Evolutionary conservation across 23 tunicate genomes (phyloP), one percentile per base, ranked within the genome.

Genomic region (Oikopleura albicans): DNA sequence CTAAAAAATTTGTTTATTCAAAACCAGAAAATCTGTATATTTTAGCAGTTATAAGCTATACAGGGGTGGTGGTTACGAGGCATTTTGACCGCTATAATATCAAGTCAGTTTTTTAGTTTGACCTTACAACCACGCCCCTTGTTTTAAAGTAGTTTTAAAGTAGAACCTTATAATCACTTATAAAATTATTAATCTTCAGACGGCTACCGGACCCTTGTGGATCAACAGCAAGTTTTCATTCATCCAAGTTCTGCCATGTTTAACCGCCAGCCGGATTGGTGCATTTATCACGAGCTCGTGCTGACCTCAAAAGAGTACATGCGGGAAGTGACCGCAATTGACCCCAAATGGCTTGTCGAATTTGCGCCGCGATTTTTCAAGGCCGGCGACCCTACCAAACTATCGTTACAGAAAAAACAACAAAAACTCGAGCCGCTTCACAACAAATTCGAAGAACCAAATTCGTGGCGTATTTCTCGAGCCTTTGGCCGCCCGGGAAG

Each of bases 261-360:
- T 66, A 88, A 95, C 86, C 40, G 96, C 16, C 96, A 90, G 75
- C 99, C 99, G 0, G 96, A 90, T 49, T 95, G 99, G 99, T 83
- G 39, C 28, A 86, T 91, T 29, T 95, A 95, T 85, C 99, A 95
- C 75, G 99, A 95, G 59, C 90, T 95, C 4, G 96, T 90, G 34
- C 83, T 95, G 34, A 95, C 99, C 29, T 91, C 99, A 33, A 95
- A 95, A 84, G 99, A 95, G 66, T 95, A 95, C 88, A 95, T 95
- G 99, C 84, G 99, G 35, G 96, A 95, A 76, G 91, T 95, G 1
- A 95, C 96, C 34, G 91, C 91, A 27, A 88, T 91, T 75, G 99
- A 95, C 41, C 90, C 93, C 39, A 90, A 90, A 57, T 94, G 98
- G 98, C 76, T 95, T 57, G 96, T 95, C 4, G 99, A 95, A 85